phyloP scores from a whole-genome alignment of 2,797 vertebrate species.

The Oophaga sylvatica region DNA sequence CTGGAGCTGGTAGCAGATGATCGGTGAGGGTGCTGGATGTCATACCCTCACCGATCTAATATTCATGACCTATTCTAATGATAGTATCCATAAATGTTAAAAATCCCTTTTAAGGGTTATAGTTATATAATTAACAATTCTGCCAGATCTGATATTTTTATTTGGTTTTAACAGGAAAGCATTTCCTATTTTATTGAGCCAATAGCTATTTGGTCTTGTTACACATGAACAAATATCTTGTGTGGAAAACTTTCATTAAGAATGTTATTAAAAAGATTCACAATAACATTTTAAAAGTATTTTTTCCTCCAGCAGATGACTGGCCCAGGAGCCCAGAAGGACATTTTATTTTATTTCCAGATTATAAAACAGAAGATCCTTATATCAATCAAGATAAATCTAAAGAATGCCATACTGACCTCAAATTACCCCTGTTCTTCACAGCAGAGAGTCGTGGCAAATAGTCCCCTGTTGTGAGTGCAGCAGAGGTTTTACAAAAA shows the following conservation, averaged over 20 bases:
- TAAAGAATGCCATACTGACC: not conserved
- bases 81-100: too few relatives aligned
- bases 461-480: not conserved
- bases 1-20: too few relatives aligned
- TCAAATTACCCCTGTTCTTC: not conserved
- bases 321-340: not conserved
- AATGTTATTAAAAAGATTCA: not conserved
- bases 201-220: not conserved
- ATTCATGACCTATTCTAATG: too few relatives aligned
- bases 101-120: too few relatives aligned
- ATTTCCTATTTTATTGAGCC: not conserved
- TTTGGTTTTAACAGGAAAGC: not conserved
- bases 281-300: constrained; percentile 2
- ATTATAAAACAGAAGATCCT: constrained; percentile 26
- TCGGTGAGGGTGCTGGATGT: too few relatives aligned
- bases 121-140: not conserved
- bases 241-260: not conserved
- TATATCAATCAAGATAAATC: not conserved
- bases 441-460: not conserved
- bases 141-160: not conserved
- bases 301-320: not conserved
- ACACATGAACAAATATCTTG: not conserved
- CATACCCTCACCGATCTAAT: too few relatives aligned
- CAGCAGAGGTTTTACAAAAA: not conserved
- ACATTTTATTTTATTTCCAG: constrained; percentile 31